Base-by-base conservation (phyloP, 2,888 invertebrate species). In the Coremacera marginata region DNA sequence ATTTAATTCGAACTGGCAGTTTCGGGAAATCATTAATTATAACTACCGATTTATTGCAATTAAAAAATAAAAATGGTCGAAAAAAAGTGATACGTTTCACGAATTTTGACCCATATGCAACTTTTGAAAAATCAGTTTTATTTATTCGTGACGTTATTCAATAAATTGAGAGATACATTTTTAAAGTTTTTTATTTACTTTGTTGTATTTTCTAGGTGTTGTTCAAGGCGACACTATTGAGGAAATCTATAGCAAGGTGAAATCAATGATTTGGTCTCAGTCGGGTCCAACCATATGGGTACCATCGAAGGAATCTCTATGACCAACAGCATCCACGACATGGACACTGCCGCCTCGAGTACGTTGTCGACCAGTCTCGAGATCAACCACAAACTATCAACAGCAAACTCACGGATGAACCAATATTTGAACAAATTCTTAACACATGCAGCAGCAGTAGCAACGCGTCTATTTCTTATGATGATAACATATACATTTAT, bases 231-330 rank as follows among this genome's bases (percentile, higher is more conserved):
- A 99, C 90, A 98, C 98, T 75, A 97, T 98, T 55, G 98, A 98
- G 90, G 99, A 99, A 90, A 96, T 99, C 86, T 98, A 99, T 91
- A 93, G 93, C 83, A 95, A 95, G 90, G 96, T 97, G 83, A 98
- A 98, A 90, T 95, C 96, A 88, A 96, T 98, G 85, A 98, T 99
- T 88, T 93, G 93, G 85, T 96, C 96, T 86, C 98, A 99, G 91
- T 96, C 97, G 84, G 98, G 98, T 82, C 97, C 98, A 88, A 94
- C 92, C 86, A 98, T 98, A 90, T 99, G 99, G 99, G 96, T 98
- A 86, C 97, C 98, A 84, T 95, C 97, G 81, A 97, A 98, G 89
- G 98, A 98, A 91, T 95, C 95, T 90, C 95, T 96, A 93, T 96
- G 95, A 95, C 93, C 92, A 91, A 91, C 92, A 91, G 88, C 90